These are phyloP conservation scores for Sarcophaga bullata DNA, from an alignment of 1,140 invertebrate genomes.

Conservation along the genomic window DNA sequence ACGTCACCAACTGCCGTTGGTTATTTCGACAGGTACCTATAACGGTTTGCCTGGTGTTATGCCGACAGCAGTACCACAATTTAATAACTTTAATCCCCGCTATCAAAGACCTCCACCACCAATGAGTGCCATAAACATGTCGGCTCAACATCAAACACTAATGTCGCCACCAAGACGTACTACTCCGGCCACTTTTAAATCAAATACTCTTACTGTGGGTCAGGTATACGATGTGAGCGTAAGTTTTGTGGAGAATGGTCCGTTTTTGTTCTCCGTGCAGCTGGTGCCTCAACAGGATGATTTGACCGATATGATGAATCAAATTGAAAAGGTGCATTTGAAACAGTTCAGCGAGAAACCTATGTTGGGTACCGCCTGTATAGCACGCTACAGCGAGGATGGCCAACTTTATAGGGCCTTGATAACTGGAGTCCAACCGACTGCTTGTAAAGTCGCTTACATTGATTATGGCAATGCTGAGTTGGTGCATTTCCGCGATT, in stretches of 20 bases:
- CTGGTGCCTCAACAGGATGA: conserved; percentile 69
- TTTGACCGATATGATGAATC: conserved; percentile 74
- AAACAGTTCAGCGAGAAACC: conserved; percentile 72
- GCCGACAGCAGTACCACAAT: conserved; percentile 40
- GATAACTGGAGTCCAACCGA: conserved; percentile 73
- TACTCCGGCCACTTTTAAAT: conserved; percentile 66
- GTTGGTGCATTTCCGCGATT: conserved; percentile 72
- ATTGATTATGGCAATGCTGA: conserved; percentile 83
- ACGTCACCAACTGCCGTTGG: neutral
- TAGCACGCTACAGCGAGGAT: conserved; percentile 75
- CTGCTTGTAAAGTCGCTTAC: conserved; percentile 75
- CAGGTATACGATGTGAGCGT: conserved; percentile 73
- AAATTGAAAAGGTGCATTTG: conserved; percentile 72
- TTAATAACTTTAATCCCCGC: conserved; percentile 29
- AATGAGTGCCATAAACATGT: conserved; percentile 40
- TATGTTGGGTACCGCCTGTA: conserved; percentile 73
- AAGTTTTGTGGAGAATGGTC: conserved; percentile 80
- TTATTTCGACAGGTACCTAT: conserved; percentile 44
- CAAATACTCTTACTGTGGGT: conserved; percentile 68
- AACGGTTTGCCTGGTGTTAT: conserved; percentile 50
- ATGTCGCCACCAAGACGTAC: conserved; percentile 55
- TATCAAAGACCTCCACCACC: conserved; percentile 41
- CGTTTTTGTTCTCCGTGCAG: conserved; percentile 78
- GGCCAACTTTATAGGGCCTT: conserved; percentile 76
- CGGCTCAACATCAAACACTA: neutral